phyloP scores from a whole-genome alignment of 2,113 vertebrate genomes.

The Acanthochromis polyacanthus region DNA sequence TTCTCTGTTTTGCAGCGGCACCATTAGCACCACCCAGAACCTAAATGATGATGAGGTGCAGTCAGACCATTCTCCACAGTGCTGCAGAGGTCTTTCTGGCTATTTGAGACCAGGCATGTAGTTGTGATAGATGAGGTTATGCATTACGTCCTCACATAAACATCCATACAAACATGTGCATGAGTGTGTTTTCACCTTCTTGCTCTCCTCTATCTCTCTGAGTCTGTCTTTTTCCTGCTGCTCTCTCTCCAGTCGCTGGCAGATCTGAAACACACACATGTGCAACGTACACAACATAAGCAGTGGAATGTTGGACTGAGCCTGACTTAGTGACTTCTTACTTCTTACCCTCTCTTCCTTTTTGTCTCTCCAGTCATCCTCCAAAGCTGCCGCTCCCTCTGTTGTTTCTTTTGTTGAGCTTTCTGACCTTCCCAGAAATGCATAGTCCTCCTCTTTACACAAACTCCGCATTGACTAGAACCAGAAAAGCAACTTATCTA shows the following conservation, averaged over 20 bases:
- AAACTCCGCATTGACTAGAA: constrained; percentile 81
- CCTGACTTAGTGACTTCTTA: background rate
- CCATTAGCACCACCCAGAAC: no score
- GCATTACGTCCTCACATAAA: no score
- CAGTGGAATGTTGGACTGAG: no score
- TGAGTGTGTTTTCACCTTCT: constrained; percentile 66
- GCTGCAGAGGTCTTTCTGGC: no score
- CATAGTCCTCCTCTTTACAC: constrained; percentile 84
- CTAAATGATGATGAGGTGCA: no score
- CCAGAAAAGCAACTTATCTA: constrained; percentile 11
- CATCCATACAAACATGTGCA: background rate
- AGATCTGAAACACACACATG: constrained; percentile 57
- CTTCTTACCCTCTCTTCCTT: constrained; percentile 74
- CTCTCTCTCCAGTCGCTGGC: constrained; percentile 61
- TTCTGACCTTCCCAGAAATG: constrained; percentile 66
- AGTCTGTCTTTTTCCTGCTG: constrained; percentile 72
- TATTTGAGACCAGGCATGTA: no score
- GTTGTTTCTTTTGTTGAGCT: background rate
- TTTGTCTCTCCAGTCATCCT: constrained; percentile 37
- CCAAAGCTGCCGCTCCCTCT: constrained; percentile 7
- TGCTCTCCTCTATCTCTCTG: constrained; percentile 71
- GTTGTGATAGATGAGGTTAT: no score
- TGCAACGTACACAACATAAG: background rate
- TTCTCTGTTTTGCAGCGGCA: no score
- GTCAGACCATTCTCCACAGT: no score